phyloP scores from a whole-genome alignment of 2,888 invertebrate species.

The Nomada fabriciana region DNA sequence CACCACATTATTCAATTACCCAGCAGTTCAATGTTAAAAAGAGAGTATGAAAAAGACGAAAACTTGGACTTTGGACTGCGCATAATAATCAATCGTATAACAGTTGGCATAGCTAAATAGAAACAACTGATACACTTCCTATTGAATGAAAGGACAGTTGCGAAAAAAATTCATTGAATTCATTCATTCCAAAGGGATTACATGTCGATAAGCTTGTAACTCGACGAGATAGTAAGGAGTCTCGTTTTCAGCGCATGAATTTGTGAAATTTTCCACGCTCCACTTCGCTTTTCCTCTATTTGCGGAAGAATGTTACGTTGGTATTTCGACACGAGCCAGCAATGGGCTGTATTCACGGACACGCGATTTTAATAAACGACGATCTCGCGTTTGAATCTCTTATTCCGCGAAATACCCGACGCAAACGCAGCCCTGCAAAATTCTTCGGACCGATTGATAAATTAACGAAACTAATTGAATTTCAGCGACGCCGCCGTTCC shows the following conservation, averaged over 20 bases:
- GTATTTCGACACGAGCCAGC: not conserved
- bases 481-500: not conserved
- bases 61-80: too few species aligned
- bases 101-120: too few species aligned
- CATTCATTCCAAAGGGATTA: not conserved
- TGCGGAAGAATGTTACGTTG: not conserved
- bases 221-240: not conserved
- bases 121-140: too few species aligned
- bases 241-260: not conserved
- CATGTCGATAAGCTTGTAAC: constrained; percentile 2
- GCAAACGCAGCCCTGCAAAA: not conserved
- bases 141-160: too few species aligned
- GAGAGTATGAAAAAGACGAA: too few species aligned
- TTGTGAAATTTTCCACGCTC: constrained; percentile 2
- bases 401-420: not conserved
- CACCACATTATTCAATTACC: too few species aligned
- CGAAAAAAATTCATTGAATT: not conserved
- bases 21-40: too few species aligned
- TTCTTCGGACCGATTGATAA: not conserved
- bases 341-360: not conserved
- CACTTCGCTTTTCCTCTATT: not conserved
- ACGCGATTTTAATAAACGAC: constrained; percentile 21
- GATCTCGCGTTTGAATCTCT: constrained; percentile 5
- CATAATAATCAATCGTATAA: too few species aligned
- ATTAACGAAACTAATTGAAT: constrained; percentile 29